phyloP scores from a whole-genome alignment of 37 sponge, comb jelly and placozoan species.

The Beroe ovata region DNA sequence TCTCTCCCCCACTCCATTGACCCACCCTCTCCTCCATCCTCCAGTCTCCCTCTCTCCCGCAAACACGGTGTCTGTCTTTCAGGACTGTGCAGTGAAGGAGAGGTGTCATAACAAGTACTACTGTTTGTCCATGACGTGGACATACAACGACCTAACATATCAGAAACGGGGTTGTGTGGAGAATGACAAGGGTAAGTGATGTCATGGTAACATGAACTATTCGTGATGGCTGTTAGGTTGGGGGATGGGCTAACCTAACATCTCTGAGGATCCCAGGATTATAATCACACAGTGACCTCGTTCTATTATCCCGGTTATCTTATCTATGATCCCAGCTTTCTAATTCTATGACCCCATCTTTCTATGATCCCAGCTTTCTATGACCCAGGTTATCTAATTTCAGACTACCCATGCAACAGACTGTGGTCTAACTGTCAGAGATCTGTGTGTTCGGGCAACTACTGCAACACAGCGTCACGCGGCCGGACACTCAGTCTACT shows the following conservation, averaged over 20 bases:
- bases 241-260: neutral
- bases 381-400: neutral
- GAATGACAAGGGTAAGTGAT: neutral
- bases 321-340: no score
- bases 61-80: no score
- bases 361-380: no score
- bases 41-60: no score
- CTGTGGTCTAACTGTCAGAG: conserved; percentile 19
- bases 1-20: no score
- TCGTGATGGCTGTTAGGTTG: neutral
- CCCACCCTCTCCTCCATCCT: no score
- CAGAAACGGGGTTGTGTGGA: conserved; percentile 26
- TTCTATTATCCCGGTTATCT: no score
- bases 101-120: neutral
- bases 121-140: conserved; percentile 5
- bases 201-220: no score
- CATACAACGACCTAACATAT: conserved; percentile 16
- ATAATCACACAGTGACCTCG: no score
- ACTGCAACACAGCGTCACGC: neutral
- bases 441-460: neutral
- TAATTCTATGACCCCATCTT: no score
- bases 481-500: neutral
- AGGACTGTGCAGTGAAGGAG: conserved; percentile 11
- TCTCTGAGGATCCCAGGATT: no score
- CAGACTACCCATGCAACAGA: conserved; percentile 35